phyloP scores from a whole-genome alignment of 2,797 vertebrate genomes.

The Eptatretus atami region DNA sequence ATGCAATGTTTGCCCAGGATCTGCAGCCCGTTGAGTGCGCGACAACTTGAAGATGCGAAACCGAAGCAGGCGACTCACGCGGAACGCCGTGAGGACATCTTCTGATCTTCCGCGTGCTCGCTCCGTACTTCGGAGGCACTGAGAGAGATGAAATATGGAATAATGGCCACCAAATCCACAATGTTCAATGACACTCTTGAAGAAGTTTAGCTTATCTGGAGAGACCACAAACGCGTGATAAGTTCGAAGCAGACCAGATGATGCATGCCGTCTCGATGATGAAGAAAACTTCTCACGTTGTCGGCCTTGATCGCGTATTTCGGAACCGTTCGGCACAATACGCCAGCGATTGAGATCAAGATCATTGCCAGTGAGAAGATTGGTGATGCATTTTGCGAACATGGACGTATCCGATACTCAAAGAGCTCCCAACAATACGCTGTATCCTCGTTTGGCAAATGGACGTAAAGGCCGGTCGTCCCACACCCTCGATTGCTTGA shows the following conservation, averaged over 20 bases:
- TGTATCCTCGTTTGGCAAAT: slow-evolving; percentile 48
- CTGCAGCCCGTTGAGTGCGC: background rate
- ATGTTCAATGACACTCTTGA: slow-evolving; percentile 92
- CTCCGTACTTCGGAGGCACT: slow-evolving; percentile 51
- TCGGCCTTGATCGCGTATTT: slow-evolving; percentile 51
- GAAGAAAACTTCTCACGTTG: slow-evolving; percentile 26
- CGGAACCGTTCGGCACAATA: slow-evolving; percentile 86
- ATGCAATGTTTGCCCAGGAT: background rate
- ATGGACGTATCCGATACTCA: slow-evolving; percentile 81
- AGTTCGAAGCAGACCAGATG: slow-evolving; percentile 76
- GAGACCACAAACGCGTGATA: slow-evolving; percentile 54
- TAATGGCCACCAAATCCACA: slow-evolving; percentile 78
- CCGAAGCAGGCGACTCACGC: slow-evolving; percentile 23
- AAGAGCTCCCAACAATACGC: slow-evolving; percentile 87
- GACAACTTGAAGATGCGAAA: slow-evolving; percentile 1
- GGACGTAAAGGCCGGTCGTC: slow-evolving; percentile 16
- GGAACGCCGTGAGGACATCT: slow-evolving; percentile 94
- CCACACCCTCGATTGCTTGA: slow-evolving; percentile 67
- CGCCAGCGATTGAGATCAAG: slow-evolving; percentile 77
- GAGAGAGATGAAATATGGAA: slow-evolving; percentile 79
- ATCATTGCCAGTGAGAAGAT: slow-evolving; percentile 72
- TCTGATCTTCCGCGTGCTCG: slow-evolving; percentile 28
- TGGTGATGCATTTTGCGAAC: slow-evolving; percentile 47
- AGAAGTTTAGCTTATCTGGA: slow-evolving; percentile 75
- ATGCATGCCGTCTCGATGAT: slow-evolving; percentile 76